A percentile compares a stretch with the other conserved stretches of the same genome.
Evolutionary conservation across 2,113 vertebrate genomes (phyloP).

Genomic region (Myotis lucifugus): DNA sequence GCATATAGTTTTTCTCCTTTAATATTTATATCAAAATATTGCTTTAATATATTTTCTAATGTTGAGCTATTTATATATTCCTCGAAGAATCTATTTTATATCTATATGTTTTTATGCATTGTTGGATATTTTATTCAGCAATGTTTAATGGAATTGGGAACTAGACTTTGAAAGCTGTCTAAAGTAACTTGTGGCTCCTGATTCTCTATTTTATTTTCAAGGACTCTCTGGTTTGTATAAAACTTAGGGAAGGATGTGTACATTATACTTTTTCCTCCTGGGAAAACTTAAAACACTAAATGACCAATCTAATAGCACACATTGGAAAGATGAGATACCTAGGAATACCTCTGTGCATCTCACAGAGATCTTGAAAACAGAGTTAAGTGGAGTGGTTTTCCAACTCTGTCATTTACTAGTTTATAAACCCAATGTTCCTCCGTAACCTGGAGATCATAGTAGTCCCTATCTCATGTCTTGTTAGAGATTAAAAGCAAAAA

Average conservation of each 20-base stretch:
- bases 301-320: not conserved
- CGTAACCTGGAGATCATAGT: not conserved
- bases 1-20: not conserved
- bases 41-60: constrained; percentile 1
- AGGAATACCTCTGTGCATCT: too few relatives aligned
- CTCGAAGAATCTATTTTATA: not conserved
- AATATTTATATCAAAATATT: not conserved
- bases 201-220: not conserved
- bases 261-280: not conserved
- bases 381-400: not conserved
- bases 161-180: constrained; percentile 7
- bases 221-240: not conserved
- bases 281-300: not conserved
- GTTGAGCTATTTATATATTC: not conserved
- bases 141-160: not conserved
- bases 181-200: not conserved
- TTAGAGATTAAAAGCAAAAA: not conserved
- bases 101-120: not conserved
- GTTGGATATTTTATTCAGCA: constrained; percentile 19
- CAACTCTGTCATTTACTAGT: not conserved
- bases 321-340: not conserved
- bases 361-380: not conserved
- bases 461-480: not conserved
- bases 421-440: not conserved
- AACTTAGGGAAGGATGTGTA: not conserved